Evolutionary conservation across 2,113 vertebrate species (phyloP), one percentile per base, ranked within the genome.

Genomic region (Catharus minimus): DNA sequence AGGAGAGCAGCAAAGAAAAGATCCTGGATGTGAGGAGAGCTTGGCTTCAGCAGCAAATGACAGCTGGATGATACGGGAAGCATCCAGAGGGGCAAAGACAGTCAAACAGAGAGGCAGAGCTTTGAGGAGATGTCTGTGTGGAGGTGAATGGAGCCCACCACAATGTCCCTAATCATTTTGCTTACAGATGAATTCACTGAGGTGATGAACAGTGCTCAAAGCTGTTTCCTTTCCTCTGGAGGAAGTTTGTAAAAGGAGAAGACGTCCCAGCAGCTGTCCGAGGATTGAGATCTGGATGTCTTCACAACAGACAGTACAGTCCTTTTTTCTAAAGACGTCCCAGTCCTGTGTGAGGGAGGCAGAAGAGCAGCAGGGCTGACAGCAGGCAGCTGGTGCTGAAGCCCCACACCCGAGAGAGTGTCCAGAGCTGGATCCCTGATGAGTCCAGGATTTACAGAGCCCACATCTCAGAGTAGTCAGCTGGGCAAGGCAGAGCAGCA

Each of bases 321-420:
- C 15, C 11, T 38, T 72, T 82, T 30, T 27, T 18, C 23, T 46
- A 18, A 62, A 46, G 39, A 23, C 4, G 19, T 47, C 12, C 41
- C 67, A 55, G 9, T 46, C 41, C 58, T 64, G 49, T 55, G 18
- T 36, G 13, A 82, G 32, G 38, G 22, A 72, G n/a, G 67, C 7
- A 61, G 47, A 62, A 53, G 27, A 38, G 39, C 56, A 71, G 38
- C 26, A 72, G 17, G 10, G n/a, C n/a, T 62, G 26, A 71, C 13
- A 53, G 66, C 3, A 43, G 65, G 19, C 53, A 58, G 30, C 30
- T 58, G 5, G 9, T 80, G 53, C 11, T 4, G 4, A 50, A 41
- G 24, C 10, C 12, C 30, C 2, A 1, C 15, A 50, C 15, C 13
- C 1, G 0, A 50, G 44, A 41, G 36, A 10, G 19, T 43, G 36